Evolutionary conservation across 2,888 invertebrate genomes (phyloP), one percentile per base, ranked within the genome.

Genomic region (Eulithis prunata): DNA sequence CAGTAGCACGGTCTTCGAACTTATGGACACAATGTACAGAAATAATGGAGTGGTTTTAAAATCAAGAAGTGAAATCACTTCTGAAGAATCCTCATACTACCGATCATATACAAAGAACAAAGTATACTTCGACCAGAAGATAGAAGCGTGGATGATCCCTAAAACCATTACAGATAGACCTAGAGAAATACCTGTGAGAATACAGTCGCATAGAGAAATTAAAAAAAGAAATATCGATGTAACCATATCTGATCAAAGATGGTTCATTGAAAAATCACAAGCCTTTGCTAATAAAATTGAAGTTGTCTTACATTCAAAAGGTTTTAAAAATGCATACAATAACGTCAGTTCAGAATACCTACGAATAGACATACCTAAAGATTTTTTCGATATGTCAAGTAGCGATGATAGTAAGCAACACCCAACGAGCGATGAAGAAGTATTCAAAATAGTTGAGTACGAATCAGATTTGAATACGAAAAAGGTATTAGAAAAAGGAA

Each of bases 141-240:
- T 91, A 64, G 81, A 90, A 81, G 88, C 90, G 2, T 91, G 88
- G 86, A 90, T 91, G 90, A 77, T 91, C 45, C 85, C 89, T 14
- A 80, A 79, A 64, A 85, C 81, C 4, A 78, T 88, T 21, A 70
- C 72, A 12, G 77, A 84, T 54, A 76, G 62, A 38, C 72, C 73
- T 2, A 70, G 63, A 57, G 59, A 74, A 57, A 62, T 75, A 11
- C 77, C 79, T 41, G n/a, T 62, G 0, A 57, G 38, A 62, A 61
- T 62, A 21, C 60, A 60, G 47, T 63, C 69, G 4, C 41, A 54
- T 32, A 60, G 51, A 45, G 47, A 73, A 12, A 67, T 61, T 5
- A 70, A 68, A 0, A 70, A 72, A 28, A 75, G 80, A 32, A 79
- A 80, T 10, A 81, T 86, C 14, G 74, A 81, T 71, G 75, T 81